Base-by-base conservation (phyloP, 1,140 invertebrate genomes). In the Euwallacea similis region DNA sequence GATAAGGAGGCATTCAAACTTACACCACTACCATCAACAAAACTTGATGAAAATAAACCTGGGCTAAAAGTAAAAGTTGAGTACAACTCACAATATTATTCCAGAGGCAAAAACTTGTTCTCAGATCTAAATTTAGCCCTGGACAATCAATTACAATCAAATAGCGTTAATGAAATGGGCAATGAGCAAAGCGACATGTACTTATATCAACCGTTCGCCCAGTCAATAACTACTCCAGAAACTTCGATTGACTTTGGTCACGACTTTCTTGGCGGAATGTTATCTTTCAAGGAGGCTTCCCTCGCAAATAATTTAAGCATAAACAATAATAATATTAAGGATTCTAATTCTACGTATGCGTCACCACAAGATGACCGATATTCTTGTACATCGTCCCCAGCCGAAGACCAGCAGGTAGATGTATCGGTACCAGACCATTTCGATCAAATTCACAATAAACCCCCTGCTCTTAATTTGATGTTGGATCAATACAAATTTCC, bases 1-100 rank as follows among this genome's bases (percentile, higher is more conserved):
- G 73, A 74, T 61, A 74, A 74, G 33, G 69, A 69, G 21, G 66
- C 69, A 15, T 73, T 75, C 58, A 56, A 69, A 41, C 72, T 71
- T 66, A 54, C 55, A 41, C 62, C 43, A 21, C 16, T 47, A 9
- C 7, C 47, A 68, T 46, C 46, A 54, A 21, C 43, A 55, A 74
- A 66, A 56, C 42, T 42, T 44, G 63, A 72, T 61, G 58, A 72
- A 4, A 65, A 69, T 60, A 60, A 74, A 16, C 9, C 15, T 4
- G 55, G 70, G 55, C 15, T 55, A 70, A 72, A 71, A 64, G 54
- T 71, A 58, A 74, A 68, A 68, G 62, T 70, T 54, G 56, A 73
- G 68, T 64, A 70, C 42, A 69, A 69, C 15, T 44, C 58, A 42
- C 66, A 69, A 42, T 54, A 62, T 16, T 69, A 69, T 53, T 50